Evolutionary conservation across 2,113 vertebrate genomes (phyloP), one percentile per base, ranked within the genome.

Genomic region (Bufo bufo): DNA sequence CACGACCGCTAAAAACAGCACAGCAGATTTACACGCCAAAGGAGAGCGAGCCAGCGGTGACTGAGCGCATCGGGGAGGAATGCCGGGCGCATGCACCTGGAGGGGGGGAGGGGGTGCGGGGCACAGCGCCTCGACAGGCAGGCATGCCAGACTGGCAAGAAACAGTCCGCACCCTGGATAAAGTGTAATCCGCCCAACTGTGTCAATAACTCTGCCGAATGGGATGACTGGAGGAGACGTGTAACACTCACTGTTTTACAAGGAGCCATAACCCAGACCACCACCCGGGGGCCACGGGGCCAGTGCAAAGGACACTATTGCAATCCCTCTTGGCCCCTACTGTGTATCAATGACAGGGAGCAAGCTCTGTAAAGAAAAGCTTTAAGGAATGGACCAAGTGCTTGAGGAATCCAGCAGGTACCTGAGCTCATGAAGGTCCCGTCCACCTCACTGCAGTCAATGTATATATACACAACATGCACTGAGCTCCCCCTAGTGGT

Each of bases 81-180:
- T 85, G 83, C 54, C 4, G 6, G 83, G 66, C 63, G 58, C 49
- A 20, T 6, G 49, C 47, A 71, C 47, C 56, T 23, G 50, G 80
- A 23, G 56, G 3, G 13, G 33, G 14, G 43, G 45, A 43, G 58
- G 14, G 11, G 13, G 16, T 13, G 69, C 69, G 6, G 69, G 66
- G 82, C 19, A 33, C 61, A 66, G 19, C 16, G n/a, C 49, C 50
- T 50, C 75, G 8, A 16, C 47, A 3, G 6, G 69, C 13, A 74
- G 33, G 45, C 77, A 78, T 80, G 77, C 23, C 52, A 80, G 6
- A 49, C 49, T 75, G 72, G 8, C 75, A 77, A 77, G 8, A 77
- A 77, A 20, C 49, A 4, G 47, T 90, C 91, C 89, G 91, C 92
- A 89, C 92, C 92, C 92, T 59, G 89, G 90, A 90, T 92, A 91